Evolutionary conservation across 2,888 invertebrate species (phyloP).

Genomic region (Heteropelma amictum): DNA sequence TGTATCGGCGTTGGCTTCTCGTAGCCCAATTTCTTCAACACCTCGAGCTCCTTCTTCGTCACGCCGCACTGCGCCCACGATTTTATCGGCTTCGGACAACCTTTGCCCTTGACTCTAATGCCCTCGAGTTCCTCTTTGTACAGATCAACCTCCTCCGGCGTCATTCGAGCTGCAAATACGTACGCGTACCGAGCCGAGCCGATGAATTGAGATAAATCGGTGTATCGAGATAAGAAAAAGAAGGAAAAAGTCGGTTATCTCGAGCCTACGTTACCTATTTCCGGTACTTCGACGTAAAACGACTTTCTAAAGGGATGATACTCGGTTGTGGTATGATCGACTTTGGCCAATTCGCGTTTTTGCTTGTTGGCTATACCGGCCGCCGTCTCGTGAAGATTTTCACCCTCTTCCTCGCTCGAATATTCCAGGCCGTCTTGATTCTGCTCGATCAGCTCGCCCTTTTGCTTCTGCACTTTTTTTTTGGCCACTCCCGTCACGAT

Average conservation of each 20-base stretch:
- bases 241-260: no score
- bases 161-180: conserved; percentile 85
- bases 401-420: conserved; percentile 97
- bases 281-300: conserved; percentile 98
- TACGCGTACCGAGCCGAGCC: no score
- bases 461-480: conserved; percentile 87
- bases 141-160: conserved; percentile 89
- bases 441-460: conserved; percentile 99
- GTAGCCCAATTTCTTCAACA: conserved; percentile 92
- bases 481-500: conserved; percentile 92
- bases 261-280: conserved; percentile 87
- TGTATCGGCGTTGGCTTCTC: conserved; percentile 99
- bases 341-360: conserved; percentile 94
- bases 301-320: conserved; percentile 95
- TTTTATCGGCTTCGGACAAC: conserved; percentile 96
- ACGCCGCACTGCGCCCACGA: conserved; percentile 99
- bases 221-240: no score
- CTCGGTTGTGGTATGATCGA: conserved; percentile 92
- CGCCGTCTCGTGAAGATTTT: conserved; percentile 94
- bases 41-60: conserved; percentile 95
- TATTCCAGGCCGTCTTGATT: conserved; percentile 99
- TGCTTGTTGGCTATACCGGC: conserved; percentile 94
- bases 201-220: no score
- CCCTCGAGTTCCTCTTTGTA: conserved; percentile 95
- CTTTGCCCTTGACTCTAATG: conserved; percentile 96